A percentile compares a stretch with the other conserved stretches of the same genome.
phyloP scores from a whole-genome alignment of 2,888 invertebrate genomes.

The Lissonota sp. region DNA sequence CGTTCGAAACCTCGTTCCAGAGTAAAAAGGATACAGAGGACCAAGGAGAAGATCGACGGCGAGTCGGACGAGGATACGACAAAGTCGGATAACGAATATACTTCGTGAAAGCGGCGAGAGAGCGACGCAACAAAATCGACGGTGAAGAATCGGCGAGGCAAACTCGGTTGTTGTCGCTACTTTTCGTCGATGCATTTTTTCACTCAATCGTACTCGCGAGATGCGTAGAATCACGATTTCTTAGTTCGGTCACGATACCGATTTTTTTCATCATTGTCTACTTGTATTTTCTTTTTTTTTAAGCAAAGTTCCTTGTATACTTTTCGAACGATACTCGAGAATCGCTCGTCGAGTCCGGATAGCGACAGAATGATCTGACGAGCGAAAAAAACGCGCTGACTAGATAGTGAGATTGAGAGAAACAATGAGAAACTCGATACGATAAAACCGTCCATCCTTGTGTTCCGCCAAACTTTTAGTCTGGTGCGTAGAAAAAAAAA shows the following conservation, averaged over 20 bases:
- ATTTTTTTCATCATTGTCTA: too few species aligned
- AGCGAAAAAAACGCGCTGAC: background rate
- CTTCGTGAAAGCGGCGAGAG: slow-evolving; percentile 14
- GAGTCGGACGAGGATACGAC: slow-evolving; percentile 60
- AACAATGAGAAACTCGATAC: slow-evolving; percentile 44
- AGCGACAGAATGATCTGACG: too few species aligned
- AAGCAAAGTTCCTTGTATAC: too few species aligned
- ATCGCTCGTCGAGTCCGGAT: too few species aligned
- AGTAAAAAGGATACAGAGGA: slow-evolving; percentile 70
- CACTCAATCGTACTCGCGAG: too few species aligned
- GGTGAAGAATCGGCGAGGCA: slow-evolving; percentile 15
- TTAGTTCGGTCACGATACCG: too few species aligned
- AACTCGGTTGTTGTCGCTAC: too few species aligned
- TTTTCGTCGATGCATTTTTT: too few species aligned
- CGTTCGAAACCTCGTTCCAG: slow-evolving; percentile 73
- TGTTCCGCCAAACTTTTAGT: slow-evolving; percentile 71
- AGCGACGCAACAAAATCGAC: slow-evolving; percentile 2
- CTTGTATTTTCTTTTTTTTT: too few species aligned
- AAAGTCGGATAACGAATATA: slow-evolving; percentile 46
- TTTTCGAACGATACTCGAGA: too few species aligned
- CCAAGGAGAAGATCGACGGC: slow-evolving; percentile 65
- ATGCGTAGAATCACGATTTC: too few species aligned
- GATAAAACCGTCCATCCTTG: background rate
- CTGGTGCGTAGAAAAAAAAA: slow-evolving; percentile 69
- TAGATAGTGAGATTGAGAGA: slow-evolving; percentile 2